A percentile compares a stretch with the other conserved stretches of the same genome.
phyloP scores from a whole-genome alignment of 2,888 invertebrate species.

The Cataglyphis rosenhaueri region DNA sequence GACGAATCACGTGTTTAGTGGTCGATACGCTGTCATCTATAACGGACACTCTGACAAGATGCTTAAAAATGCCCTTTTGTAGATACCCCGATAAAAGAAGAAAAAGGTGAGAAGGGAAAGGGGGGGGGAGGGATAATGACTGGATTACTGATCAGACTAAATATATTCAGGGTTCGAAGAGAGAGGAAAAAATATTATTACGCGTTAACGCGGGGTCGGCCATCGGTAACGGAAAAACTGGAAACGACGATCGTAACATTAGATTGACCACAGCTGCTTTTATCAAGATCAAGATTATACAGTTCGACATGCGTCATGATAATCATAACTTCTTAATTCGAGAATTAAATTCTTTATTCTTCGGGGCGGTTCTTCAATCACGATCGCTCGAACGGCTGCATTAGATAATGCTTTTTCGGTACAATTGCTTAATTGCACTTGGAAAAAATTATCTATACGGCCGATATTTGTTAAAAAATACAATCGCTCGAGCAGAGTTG shows the following conservation, averaged over 20 bases:
- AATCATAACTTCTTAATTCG: not conserved
- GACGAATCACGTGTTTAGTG: conserved; percentile 22
- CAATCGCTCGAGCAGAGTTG: conserved; percentile 19
- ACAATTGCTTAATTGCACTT: conserved; percentile 50
- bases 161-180: conserved; percentile 28
- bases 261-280: conserved; percentile 32
- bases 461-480: conserved; percentile 35
- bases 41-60: conserved; percentile 49
- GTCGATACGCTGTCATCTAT: conserved; percentile 17
- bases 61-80: conserved; percentile 68
- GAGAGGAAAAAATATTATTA: conserved; percentile 53
- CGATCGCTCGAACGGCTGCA: conserved; percentile 21
- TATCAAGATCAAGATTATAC: conserved; percentile 45
- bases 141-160: not conserved
- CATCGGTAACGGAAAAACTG: conserved; percentile 49
- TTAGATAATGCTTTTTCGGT: conserved; percentile 2
- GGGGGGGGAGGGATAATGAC: not conserved
- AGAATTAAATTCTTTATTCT: conserved; percentile 16
- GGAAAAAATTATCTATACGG: not conserved
- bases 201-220: conserved; percentile 44
- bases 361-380: conserved; percentile 15
- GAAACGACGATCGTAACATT: conserved; percentile 38
- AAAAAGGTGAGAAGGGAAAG: not conserved
- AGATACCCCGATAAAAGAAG: conserved; percentile 31
- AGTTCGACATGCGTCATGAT: conserved; percentile 62